Conservation (phyloP, 2,888 invertebrate genomes). For the Beris chalybata region DNA sequence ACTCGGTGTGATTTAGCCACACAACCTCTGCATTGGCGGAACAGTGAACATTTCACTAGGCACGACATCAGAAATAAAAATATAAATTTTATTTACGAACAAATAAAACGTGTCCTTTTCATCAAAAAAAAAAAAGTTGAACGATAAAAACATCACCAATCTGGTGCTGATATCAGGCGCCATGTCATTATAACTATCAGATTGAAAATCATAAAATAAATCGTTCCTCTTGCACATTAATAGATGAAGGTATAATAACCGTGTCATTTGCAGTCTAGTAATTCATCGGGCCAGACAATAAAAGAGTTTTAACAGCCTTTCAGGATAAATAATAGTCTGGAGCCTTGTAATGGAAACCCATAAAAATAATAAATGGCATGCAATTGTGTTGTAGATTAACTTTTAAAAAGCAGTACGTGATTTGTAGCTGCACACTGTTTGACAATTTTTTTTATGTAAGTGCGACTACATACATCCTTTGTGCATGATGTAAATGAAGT, state of each 20-base stretch:
- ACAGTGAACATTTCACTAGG: too few relatives aligned
- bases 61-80: too few relatives aligned
- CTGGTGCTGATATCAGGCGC: too few relatives aligned
- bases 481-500: too few relatives aligned
- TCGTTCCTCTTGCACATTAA: background rate
- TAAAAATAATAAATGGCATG: conserved; percentile 33
- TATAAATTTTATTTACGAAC: too few relatives aligned
- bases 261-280: conserved; percentile 26
- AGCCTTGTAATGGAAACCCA: conserved; percentile 32
- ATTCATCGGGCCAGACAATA: conserved; percentile 29
- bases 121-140: too few relatives aligned
- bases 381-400: conserved; percentile 34
- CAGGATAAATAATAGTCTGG: conserved; percentile 29
- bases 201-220: background rate
- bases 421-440: conserved; percentile 14
- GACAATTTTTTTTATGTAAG: background rate
- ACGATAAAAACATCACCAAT: too few relatives aligned
- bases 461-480: too few relatives aligned
- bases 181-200: too few relatives aligned
- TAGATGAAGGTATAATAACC: conserved; percentile 11
- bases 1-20: too few relatives aligned
- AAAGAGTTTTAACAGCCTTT: conserved; percentile 25
- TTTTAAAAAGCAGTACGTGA: conserved; percentile 33
- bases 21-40: too few relatives aligned
- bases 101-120: too few relatives aligned